Percentiles rank a stretch among this genome's conserved stretches.
Conservation (phyloP, 2,888 invertebrate genomes). For the Torymus aiolomorphi region DNA sequence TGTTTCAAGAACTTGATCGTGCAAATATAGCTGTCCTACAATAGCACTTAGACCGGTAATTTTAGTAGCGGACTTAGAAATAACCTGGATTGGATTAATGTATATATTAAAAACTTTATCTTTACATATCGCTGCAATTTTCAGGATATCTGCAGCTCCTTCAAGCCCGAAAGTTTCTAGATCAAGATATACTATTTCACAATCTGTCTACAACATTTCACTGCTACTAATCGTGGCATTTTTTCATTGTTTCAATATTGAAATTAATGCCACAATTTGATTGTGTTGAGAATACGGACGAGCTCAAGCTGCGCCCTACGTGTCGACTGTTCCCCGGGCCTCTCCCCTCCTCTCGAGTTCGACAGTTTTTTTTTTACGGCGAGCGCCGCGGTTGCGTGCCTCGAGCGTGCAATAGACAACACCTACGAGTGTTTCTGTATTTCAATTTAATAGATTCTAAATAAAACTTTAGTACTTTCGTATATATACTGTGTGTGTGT, state of each 20-base stretch:
- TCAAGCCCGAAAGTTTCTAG: constrained; percentile 60
- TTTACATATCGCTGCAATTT: constrained; percentile 58
- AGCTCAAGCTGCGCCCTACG: too few relatives aligned
- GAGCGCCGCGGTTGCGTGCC: too few relatives aligned
- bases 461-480: too few relatives aligned
- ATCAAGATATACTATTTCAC: constrained; percentile 59
- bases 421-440: too few relatives aligned
- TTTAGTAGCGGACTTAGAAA: constrained; percentile 49
- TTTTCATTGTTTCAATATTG: constrained; percentile 22
- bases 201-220: constrained; percentile 14
- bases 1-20: constrained; percentile 13
- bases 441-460: too few relatives aligned
- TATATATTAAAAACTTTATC: constrained; percentile 56
- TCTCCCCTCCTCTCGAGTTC: too few relatives aligned
- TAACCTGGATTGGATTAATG: constrained; percentile 54
- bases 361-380: too few relatives aligned
- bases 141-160: constrained; percentile 56
- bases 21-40: constrained; percentile 49
- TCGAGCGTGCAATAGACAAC: too few relatives aligned
- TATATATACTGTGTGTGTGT: too few relatives aligned
- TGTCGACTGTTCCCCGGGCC: too few relatives aligned
- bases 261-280: constrained; percentile 57
- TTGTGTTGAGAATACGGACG: too few relatives aligned
- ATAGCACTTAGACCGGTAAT: constrained; percentile 54
- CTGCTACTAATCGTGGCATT: background rate